Evolutionary conservation across 2,797 vertebrate genomes (phyloP).

Genomic region (Chelonia mydas): DNA sequence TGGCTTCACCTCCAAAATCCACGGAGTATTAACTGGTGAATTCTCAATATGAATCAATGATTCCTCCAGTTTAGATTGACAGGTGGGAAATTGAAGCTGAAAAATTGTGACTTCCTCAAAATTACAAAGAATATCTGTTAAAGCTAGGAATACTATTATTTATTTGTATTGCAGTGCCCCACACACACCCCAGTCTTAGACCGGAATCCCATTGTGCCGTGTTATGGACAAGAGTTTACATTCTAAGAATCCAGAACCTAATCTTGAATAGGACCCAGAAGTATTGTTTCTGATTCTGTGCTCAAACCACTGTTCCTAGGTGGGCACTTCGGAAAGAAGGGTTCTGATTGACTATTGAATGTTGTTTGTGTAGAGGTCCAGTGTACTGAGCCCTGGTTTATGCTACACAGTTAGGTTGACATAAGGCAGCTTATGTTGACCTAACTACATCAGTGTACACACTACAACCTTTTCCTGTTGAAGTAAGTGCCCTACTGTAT

Average conservation of each 20-base stretch:
- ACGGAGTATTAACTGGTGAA: neutral
- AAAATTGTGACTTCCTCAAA: slow-evolving; percentile 30
- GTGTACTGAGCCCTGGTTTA: neutral
- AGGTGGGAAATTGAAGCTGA: neutral
- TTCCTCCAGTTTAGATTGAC: neutral
- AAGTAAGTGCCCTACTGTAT: no score
- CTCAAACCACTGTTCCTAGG: neutral
- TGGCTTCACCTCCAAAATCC: neutral
- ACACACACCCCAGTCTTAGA: neutral
- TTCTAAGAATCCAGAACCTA: neutral
- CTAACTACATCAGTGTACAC: no score
- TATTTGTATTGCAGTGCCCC: neutral
- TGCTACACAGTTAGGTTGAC: no score
- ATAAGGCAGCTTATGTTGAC: no score
- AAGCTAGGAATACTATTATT: slow-evolving; percentile 7
- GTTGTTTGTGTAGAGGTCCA: rapidly evolving
- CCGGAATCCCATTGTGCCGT: neutral
- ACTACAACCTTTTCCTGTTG: no score
- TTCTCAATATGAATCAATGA: neutral
- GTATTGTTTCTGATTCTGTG: neutral
- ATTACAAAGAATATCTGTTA: neutral
- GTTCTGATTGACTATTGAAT: rapidly evolving
- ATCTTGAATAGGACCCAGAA: neutral
- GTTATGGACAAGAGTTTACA: neutral
- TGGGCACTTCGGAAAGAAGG: neutral